Percentiles rank a stretch among this genome's conserved stretches.
These are phyloP conservation scores for Galbula dea DNA, from an alignment of 2,113 vertebrate species.

Conservation along the genomic window DNA sequence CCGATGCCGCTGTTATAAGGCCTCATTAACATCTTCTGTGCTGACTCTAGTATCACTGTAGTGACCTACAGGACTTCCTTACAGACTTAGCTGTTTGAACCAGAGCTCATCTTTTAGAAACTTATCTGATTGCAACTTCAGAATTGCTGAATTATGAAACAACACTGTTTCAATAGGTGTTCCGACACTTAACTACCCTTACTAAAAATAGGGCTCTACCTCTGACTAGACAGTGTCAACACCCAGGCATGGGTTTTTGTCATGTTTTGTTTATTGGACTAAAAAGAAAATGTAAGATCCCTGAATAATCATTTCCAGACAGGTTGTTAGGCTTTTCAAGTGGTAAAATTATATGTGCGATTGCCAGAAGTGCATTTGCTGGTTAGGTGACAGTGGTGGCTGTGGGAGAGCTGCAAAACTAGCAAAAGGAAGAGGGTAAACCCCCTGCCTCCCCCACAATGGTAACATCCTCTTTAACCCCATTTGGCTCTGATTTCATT, in stretches of 20 bases:
- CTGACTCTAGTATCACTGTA: neutral
- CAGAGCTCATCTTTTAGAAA: neutral
- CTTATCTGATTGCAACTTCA: neutral
- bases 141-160: accelerated
- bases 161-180: neutral
- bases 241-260: neutral
- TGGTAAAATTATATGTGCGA: accelerated
- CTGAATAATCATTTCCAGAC: neutral
- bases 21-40: neutral
- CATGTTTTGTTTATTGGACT: neutral
- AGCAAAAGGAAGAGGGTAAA: neutral
- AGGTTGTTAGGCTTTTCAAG: neutral
- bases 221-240: neutral
- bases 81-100: neutral
- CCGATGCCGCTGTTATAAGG: neutral
- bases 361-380: neutral
- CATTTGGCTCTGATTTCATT: neutral
- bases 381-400: neutral
- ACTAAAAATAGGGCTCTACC: neutral
- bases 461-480: neutral
- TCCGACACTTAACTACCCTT: neutral
- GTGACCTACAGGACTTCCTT: neutral
- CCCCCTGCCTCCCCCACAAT: too few species aligned
- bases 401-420: neutral
- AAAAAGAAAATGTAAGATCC: neutral